Evolutionary conservation across 2,888 invertebrate species (phyloP).

Genomic region (Lydus trimaculatus): DNA sequence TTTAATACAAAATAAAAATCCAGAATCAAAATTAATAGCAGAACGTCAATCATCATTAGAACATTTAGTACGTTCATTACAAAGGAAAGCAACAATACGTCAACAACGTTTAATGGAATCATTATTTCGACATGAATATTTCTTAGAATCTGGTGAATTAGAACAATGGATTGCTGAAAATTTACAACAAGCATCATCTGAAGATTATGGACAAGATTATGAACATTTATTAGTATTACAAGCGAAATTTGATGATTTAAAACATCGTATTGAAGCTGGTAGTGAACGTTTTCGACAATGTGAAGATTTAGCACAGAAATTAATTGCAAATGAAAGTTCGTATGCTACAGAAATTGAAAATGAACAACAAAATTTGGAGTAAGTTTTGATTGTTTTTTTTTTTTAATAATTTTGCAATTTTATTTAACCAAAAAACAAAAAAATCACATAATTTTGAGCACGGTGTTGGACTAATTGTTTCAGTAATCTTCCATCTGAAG

Average conservation of each 20-base stretch:
- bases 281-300: slow-evolving; percentile 91
- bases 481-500: slow-evolving; percentile 58
- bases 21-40: slow-evolving; percentile 81
- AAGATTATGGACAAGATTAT: slow-evolving; percentile 95
- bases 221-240: slow-evolving; percentile 86
- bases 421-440: no score
- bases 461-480: slow-evolving; percentile 56
- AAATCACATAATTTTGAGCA: slow-evolving; percentile 11
- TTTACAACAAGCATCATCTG: slow-evolving; percentile 85
- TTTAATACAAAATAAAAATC: slow-evolving; percentile 83
- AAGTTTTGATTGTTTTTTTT: slow-evolving; percentile 46
- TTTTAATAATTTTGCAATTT: no score
- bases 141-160: slow-evolving; percentile 87
- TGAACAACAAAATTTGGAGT: slow-evolving; percentile 88
- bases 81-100: slow-evolving; percentile 78
- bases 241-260: slow-evolving; percentile 92
- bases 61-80: slow-evolving; percentile 80
- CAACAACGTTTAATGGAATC: slow-evolving; percentile 91
- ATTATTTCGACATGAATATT: slow-evolving; percentile 87
- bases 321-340: slow-evolving; percentile 84
- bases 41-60: slow-evolving; percentile 78
- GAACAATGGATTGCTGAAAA: slow-evolving; percentile 94
- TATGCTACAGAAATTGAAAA: slow-evolving; percentile 86
- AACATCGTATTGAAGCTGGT: slow-evolving; percentile 88
- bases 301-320: slow-evolving; percentile 87